Base-by-base conservation (phyloP, 2,888 invertebrate genomes). In the Boloria euphrosyne region DNA sequence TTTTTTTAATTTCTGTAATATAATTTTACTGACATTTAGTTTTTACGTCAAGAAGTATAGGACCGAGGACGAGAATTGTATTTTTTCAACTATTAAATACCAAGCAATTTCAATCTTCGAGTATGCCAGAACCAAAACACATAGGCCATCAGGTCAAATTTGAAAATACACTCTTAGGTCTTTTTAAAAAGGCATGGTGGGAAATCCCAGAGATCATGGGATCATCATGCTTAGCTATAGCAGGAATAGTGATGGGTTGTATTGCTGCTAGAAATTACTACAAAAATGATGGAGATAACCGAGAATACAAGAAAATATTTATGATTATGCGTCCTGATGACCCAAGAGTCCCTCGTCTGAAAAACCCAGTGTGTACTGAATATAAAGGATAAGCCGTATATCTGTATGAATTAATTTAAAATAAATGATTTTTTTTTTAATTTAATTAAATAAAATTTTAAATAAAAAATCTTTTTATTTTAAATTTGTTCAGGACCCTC, bases 141-240 rank as follows among this genome's bases (percentile, higher is more conserved):
- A 79, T 85, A 65, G 86, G 85, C 0, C 87, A 87, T 73, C 77
- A 78, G 70, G 73, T 87, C 1, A 75, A 67, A 60, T 89, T 89
- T 70, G 68, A 72, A 0, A 87, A 84, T 13, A 78, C 79, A 1
- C 46, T 86, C 3, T 22, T 74, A 1, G 89, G 84, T 16, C 74
- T 84, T 31, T 79, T 89, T 17, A 81, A 78, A 65, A 81, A 75
- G 74, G 90, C 78, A n/a, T 89, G 95, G 93, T 93, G 95, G 88
- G 94, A 95, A 80, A 94, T 95, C 74, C 96, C 96, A 4, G 96
- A 96, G 79, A 84, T 96, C 54, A 91, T 96, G 78, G 94, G 91
- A 53, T 87, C 94, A 51, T 80, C 93, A 0, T 86, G 86, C 7
- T 73, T 95, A 75, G 95, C 88, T 0, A 0, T 95, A 0, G 57